Conservation (phyloP, 2,797 vertebrate species). For the Acipenser transmontanus region DNA sequence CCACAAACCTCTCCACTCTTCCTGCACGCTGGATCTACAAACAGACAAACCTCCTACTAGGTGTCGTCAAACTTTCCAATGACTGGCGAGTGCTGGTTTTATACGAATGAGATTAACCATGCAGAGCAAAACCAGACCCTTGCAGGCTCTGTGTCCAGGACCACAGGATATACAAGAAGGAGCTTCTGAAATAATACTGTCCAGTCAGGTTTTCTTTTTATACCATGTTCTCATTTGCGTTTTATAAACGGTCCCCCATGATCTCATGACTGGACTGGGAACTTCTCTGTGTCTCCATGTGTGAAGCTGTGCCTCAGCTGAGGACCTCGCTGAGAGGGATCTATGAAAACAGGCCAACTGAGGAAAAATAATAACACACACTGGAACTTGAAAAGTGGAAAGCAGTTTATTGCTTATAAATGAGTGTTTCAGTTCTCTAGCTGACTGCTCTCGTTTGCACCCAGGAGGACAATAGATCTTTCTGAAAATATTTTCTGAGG, state of each 20-base stretch:
- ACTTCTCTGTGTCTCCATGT: not conserved
- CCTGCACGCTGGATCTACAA: too few species aligned
- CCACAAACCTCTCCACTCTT: too few species aligned
- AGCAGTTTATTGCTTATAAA: too few species aligned
- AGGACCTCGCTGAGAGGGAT: not conserved
- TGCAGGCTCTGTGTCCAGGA: slow-evolving; percentile 36
- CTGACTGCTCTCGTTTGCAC: too few species aligned
- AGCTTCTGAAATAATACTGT: not conserved
- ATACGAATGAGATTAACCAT: not conserved
- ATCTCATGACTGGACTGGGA: not conserved
- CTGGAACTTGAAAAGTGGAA: too few species aligned
- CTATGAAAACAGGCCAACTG: not conserved
- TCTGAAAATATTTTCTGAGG: too few species aligned
- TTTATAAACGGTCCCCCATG: not conserved
- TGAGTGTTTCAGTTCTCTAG: too few species aligned
- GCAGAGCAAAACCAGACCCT: slow-evolving; percentile 12
- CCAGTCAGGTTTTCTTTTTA: not conserved
- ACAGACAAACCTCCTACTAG: too few species aligned
- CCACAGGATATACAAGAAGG: not conserved
- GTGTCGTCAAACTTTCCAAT: too few species aligned
- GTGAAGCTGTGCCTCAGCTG: not conserved
- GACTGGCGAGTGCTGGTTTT: not conserved
- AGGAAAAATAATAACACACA: too few species aligned
- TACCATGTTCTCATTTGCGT: not conserved
- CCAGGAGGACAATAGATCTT: too few species aligned